Evolutionary conservation across 2,888 invertebrate species (phyloP).

Genomic region (Thyatira batis): DNA sequence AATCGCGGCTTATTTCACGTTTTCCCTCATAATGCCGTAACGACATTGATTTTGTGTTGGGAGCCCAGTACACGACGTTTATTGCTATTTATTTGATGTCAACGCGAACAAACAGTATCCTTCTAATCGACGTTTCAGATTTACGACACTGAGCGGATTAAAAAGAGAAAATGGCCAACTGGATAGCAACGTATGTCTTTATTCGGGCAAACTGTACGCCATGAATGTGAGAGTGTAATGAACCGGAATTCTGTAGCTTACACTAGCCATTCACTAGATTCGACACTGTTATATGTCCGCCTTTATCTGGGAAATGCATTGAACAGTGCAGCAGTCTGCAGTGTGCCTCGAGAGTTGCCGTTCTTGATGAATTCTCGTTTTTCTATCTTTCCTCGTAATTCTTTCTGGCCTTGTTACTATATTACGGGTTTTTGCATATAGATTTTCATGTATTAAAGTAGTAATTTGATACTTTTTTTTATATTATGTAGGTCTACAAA

Average conservation of each 20-base stretch:
- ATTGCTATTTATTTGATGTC: constrained; percentile 61
- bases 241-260: constrained; percentile 34
- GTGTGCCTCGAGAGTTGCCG: constrained; percentile 1
- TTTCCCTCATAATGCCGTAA: constrained; percentile 42
- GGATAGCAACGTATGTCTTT: constrained; percentile 42
- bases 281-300: constrained; percentile 20
- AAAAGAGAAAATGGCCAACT: constrained; percentile 36
- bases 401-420: too few relatives aligned
- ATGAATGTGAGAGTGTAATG: constrained; percentile 36
- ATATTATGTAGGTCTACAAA: too few relatives aligned
- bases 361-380: constrained; percentile 4
- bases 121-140: constrained; percentile 56
- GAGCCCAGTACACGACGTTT: constrained; percentile 32
- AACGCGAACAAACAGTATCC: constrained; percentile 45
- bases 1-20: constrained; percentile 39
- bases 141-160: constrained; percentile 54
- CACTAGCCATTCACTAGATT: constrained; percentile 21
- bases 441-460: too few relatives aligned
- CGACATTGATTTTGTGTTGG: constrained; percentile 27
- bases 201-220: constrained; percentile 27
- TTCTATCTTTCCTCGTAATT: not conserved
- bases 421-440: too few relatives aligned
- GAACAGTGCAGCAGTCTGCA: constrained; percentile 2
- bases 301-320: constrained; percentile 28
- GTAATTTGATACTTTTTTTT: too few relatives aligned